A percentile compares a stretch with the other conserved stretches of the same genome.
phyloP scores from a whole-genome alignment of 1,140 invertebrate genomes.

The Drosophila kikkawai region DNA sequence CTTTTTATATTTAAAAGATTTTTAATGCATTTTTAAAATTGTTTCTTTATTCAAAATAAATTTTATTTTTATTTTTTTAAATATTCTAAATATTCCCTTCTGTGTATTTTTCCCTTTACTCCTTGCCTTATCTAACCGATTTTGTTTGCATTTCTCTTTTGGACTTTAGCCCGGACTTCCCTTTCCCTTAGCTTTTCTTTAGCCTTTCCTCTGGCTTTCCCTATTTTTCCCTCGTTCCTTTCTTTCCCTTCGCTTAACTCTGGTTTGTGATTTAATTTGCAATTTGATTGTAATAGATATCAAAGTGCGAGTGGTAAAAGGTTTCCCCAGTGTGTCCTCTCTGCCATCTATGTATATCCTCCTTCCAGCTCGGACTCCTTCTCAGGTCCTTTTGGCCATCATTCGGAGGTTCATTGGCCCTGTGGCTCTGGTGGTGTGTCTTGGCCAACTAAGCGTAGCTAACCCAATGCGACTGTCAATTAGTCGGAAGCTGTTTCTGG shows the following conservation, averaged over 20 bases:
- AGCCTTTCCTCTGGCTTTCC: background rate
- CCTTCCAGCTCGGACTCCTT: background rate
- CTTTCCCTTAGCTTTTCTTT: slow-evolving; percentile 14
- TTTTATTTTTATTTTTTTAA: background rate
- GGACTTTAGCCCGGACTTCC: background rate
- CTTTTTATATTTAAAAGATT: no score
- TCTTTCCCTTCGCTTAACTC: slow-evolving; percentile 38
- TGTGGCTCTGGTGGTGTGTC: slow-evolving; percentile 16
- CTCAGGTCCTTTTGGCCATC: slow-evolving; percentile 16
- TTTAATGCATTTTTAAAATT: background rate
- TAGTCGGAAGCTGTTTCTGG: slow-evolving; percentile 47
- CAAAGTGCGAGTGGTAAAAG: slow-evolving; percentile 59
- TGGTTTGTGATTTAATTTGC: slow-evolving; percentile 76
- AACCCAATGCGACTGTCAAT: slow-evolving; percentile 73
- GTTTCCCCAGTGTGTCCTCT: slow-evolving; percentile 4
- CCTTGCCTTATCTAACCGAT: background rate
- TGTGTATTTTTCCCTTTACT: slow-evolving; percentile 5
- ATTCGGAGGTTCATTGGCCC: slow-evolving; percentile 34
- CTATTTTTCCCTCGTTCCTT: background rate
- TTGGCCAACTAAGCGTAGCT: slow-evolving; percentile 39
- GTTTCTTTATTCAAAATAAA: background rate
- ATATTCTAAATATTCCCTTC: background rate
- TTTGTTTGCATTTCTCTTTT: slow-evolving; percentile 21
- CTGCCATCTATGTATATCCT: background rate
- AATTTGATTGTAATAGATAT: slow-evolving; percentile 83